Percentiles rank a stretch among this genome's conserved stretches.
These are phyloP conservation scores for Centroberyx gerrardi DNA, from an alignment of 2,797 vertebrate genomes.

Conservation along the genomic window DNA sequence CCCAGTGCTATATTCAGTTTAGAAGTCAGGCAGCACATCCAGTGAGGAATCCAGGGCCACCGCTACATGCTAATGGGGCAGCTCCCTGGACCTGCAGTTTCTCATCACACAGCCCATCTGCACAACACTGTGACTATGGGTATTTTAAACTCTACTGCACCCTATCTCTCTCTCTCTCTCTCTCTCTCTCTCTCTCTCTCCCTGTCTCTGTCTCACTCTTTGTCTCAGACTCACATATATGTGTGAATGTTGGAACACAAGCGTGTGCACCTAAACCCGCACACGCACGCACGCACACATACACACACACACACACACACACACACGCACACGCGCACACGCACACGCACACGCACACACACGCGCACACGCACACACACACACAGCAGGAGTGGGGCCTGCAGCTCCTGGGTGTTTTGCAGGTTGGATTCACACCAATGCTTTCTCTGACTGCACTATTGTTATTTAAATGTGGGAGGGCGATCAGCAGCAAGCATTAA, in stretches of 20 bases:
- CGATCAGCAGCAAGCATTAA: conserved; percentile 85
- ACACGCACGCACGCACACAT: conserved; percentile 18
- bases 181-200: conserved; percentile 3
- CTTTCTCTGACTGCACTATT: conserved; percentile 82
- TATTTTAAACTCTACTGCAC: conserved; percentile 47
- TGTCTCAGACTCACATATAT: conserved; percentile 45
- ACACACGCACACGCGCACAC: conserved; percentile 7
- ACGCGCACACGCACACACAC: conserved; percentile 32
- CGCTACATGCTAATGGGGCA: conserved; percentile 48
- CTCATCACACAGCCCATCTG: conserved; percentile 47
- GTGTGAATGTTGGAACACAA: conserved; percentile 47
- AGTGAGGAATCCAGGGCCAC: conserved; percentile 30
- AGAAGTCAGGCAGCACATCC: conserved; percentile 45
- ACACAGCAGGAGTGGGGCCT: conserved; percentile 55
- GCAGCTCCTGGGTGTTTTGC: conserved; percentile 78
- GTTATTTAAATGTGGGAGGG: conserved; percentile 85
- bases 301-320: conserved; percentile 38
- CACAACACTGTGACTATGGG: conserved; percentile 33
- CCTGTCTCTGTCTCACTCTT: conserved; percentile 42
- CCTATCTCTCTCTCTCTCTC: conserved; percentile 12
- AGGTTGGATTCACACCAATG: conserved; percentile 83
- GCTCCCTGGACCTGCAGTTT: conserved; percentile 44
- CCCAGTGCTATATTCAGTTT: conserved; percentile 36
- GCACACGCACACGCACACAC: conserved; percentile 20
- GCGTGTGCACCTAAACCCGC: conserved; percentile 20